A percentile compares a stretch with the other conserved stretches of the same genome.
Conservation (phyloP, 2,888 invertebrate genomes). For the Drosophila austrosaltans region DNA sequence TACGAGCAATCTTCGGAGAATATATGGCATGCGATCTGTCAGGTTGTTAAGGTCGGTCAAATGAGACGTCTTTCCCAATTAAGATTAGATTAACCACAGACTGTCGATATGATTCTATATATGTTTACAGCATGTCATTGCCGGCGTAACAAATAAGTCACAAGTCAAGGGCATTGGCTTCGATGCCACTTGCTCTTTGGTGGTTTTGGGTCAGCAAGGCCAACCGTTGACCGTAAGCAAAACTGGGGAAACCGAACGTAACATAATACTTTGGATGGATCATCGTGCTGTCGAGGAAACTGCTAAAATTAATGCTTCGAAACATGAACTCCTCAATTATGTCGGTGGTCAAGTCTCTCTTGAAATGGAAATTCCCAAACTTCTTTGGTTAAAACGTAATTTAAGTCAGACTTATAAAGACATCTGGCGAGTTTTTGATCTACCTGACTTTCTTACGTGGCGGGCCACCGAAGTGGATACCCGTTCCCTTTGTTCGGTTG, state of each 20-base stretch:
- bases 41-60: constrained; percentile 89
- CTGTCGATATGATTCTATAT: constrained; percentile 13
- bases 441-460: constrained; percentile 97
- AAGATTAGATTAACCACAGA: constrained; percentile 54
- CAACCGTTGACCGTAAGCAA: constrained; percentile 89
- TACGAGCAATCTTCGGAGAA: constrained; percentile 96
- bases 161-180: constrained; percentile 94
- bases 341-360: constrained; percentile 96
- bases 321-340: constrained; percentile 91
- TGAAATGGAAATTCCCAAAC: constrained; percentile 98
- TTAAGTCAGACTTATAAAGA: constrained; percentile 87
- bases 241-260: constrained; percentile 88
- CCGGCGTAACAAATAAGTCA: constrained; percentile 84
- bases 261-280: constrained; percentile 96
- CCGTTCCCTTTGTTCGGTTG: constrained; percentile 95
- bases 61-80: constrained; percentile 15
- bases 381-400: constrained; percentile 95
- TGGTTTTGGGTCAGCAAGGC: constrained; percentile 89
- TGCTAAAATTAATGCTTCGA: constrained; percentile 89
- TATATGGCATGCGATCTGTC: constrained; percentile 89
- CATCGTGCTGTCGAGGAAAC: constrained; percentile 93
- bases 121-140: constrained; percentile 86
- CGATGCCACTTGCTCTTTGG: constrained; percentile 97
- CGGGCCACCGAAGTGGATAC: constrained; percentile 91
- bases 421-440: constrained; percentile 92